phyloP scores from a whole-genome alignment of 2,113 vertebrate genomes.

The Chlorocebus sabaeus region DNA sequence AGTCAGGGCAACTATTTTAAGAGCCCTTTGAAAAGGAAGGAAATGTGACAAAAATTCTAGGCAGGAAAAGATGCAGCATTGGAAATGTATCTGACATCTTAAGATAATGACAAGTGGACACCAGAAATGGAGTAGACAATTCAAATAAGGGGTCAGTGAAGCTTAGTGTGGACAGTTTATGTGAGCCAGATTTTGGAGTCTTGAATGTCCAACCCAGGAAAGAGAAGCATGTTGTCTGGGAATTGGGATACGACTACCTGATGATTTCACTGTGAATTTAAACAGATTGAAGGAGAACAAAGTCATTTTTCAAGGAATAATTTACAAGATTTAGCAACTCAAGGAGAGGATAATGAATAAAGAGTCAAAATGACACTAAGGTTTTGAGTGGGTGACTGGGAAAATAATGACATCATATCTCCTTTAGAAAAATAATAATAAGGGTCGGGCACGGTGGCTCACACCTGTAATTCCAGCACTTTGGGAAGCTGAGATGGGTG shows the following conservation, averaged over 20 bases:
- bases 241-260: neutral
- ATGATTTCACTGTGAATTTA: neutral
- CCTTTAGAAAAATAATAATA: neutral
- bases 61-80: neutral
- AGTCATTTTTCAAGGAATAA: neutral
- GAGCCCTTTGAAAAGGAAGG: neutral
- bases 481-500: too few relatives aligned
- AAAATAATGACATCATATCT: neutral
- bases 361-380: neutral
- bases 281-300: neutral
- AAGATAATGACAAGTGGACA: neutral
- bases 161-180: neutral
- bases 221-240: neutral
- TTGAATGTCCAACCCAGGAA: neutral
- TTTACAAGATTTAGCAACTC: neutral
- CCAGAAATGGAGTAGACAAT: neutral
- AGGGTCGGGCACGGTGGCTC: too few relatives aligned
- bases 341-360: neutral
- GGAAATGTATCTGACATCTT: neutral
- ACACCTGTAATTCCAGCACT: too few relatives aligned
- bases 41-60: neutral
- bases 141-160: rapidly evolving
- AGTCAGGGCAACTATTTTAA: neutral
- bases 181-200: neutral
- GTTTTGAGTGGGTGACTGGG: neutral